Evolutionary conservation across 2,888 invertebrate genomes (phyloP).

Genomic region (Drosophila dives): DNA sequence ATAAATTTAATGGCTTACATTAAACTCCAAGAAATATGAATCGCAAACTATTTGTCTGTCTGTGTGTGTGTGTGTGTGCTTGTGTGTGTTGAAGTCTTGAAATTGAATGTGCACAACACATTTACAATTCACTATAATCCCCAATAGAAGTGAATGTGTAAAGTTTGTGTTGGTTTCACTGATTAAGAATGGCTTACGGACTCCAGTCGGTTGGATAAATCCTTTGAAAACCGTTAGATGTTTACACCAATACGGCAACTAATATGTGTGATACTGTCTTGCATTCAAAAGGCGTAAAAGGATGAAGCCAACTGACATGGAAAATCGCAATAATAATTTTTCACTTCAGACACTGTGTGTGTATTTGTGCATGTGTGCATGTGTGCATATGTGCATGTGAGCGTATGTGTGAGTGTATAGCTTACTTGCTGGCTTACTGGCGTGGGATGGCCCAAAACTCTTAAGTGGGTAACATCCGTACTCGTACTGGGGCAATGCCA

Average conservation of each 20-base stretch:
- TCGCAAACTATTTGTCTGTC: background rate
- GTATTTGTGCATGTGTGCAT: background rate
- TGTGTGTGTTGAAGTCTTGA: slow-evolving; percentile 23
- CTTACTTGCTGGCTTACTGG: background rate
- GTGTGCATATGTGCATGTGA: background rate
- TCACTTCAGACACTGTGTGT: slow-evolving; percentile 31
- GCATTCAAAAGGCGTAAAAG: slow-evolving; percentile 44
- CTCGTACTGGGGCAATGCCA: slow-evolving; percentile 5
- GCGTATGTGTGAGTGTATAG: background rate
- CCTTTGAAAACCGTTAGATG: slow-evolving; percentile 67
- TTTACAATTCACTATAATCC: slow-evolving; percentile 60
- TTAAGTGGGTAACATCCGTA: slow-evolving; percentile 30
- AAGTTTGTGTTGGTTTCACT: slow-evolving; percentile 75
- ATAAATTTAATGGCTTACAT: slow-evolving; percentile 3
- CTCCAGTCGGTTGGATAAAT: slow-evolving; percentile 43
- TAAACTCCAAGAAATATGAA: background rate
- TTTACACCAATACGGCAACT: slow-evolving; percentile 65
- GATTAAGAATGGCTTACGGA: slow-evolving; percentile 72
- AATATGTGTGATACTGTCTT: slow-evolving; percentile 63
- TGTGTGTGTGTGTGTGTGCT: slow-evolving; percentile 11
- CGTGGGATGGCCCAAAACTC: slow-evolving; percentile 4
- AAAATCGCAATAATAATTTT: slow-evolving; percentile 78
- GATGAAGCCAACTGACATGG: slow-evolving; percentile 68
- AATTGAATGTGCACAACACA: slow-evolving; percentile 52
- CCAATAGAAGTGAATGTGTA: slow-evolving; percentile 72